Base-by-base conservation (phyloP, 2,797 vertebrate species). In the Alosa sapidissima region DNA sequence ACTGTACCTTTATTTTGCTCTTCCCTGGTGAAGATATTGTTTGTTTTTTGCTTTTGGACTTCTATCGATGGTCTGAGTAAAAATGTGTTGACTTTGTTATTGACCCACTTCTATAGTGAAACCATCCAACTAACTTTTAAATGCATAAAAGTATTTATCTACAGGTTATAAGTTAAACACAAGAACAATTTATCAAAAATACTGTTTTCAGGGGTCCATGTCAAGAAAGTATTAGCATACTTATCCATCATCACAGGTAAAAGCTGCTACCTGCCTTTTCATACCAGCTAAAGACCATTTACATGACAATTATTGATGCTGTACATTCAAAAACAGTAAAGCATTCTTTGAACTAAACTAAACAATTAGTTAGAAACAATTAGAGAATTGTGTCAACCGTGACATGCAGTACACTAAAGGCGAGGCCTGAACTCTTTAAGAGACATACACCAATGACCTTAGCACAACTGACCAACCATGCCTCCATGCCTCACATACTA, bases 11-110 rank as follows among this genome's bases (percentile, higher is more conserved):
- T 47, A 78, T 78, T 78, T 45, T 45, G 72, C 6, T 47, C 28
- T 78, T 75, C 41, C 41, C 72, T 21, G 72, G 72, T 78, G 72
- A 47, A 45, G 72, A 78, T 47, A 78, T 45, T 78, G n/a, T 72
- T 11, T 45, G 65, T 72, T 36, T 78, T 78, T 62, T 9, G 16
- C 55, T 78, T 78, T 78, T 78, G 72, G 41, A 45, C 72, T 19
- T 78, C 72, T 78, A 78, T 28, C 72, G 72, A 78, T 45, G 72
- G 41, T 41, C 72, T 78, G 9, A 78, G 41, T 78, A 47, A 78
- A 78, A 19, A 78, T 78, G 72, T 78, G 41, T 78, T 45, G 36
- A 75, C 19, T 47, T 78, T 45, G 41, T 78, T 78, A 78, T 45
- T 47, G 16, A 47, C 5, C 24, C 41, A 78, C 19, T 47, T 78